Evolutionary conservation across 2,797 vertebrate species (phyloP).

Genomic region (Bothrops alternatus): DNA sequence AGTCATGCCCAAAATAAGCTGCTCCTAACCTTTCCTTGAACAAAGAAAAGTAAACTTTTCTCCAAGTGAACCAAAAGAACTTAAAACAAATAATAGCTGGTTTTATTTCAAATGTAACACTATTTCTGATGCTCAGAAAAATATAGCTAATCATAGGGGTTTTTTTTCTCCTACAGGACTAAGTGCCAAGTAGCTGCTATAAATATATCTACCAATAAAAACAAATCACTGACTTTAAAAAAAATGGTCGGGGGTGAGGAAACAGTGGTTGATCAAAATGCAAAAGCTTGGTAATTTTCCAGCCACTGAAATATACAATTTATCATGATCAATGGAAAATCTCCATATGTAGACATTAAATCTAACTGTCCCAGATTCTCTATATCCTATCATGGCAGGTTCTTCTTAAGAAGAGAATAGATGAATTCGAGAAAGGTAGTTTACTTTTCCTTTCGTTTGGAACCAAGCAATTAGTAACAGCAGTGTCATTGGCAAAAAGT

Average conservation of each 20-base stretch:
- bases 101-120: not conserved
- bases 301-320: constrained; percentile 7
- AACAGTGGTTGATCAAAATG: constrained; percentile 27
- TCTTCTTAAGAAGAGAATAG: not conserved
- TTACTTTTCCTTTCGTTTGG: not conserved
- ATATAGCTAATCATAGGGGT: not conserved
- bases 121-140: not conserved
- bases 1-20: not conserved
- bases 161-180: constrained; percentile 44
- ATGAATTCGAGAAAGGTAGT: not conserved
- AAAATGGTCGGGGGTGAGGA: not conserved
- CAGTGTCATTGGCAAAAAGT: not conserved
- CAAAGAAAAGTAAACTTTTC: not conserved
- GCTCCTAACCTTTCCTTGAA: accelerated
- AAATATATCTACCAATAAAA: constrained; percentile 34
- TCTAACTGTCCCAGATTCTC: not conserved
- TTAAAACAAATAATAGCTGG: not conserved
- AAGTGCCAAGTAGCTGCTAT: constrained; percentile 32
- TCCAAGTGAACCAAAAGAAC: accelerated
- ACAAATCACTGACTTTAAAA: not conserved
- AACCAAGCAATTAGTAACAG: not conserved
- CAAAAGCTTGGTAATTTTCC: constrained; percentile 23
- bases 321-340: not conserved
- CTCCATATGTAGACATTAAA: not conserved
- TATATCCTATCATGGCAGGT: not conserved